Evolutionary conservation across 2,888 invertebrate species (phyloP).

Genomic region (Drosophila pseudotalamancana): DNA sequence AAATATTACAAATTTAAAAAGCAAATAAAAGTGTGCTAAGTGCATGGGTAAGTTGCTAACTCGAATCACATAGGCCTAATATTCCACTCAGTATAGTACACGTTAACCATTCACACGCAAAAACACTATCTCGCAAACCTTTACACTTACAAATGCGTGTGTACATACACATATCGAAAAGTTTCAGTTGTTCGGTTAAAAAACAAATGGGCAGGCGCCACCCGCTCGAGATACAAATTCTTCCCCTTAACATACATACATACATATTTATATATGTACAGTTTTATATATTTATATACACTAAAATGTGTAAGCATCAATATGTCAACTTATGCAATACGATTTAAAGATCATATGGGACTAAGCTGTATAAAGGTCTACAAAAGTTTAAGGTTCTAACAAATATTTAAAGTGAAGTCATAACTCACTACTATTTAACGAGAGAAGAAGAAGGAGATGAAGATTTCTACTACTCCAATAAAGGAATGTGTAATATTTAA

Average conservation of each 20-base stretch:
- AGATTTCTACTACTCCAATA: too few relatives aligned
- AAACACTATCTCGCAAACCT: constrained; percentile 10
- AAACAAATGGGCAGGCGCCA: constrained; percentile 57
- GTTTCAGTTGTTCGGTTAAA: constrained; percentile 47
- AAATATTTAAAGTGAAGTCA: too few relatives aligned
- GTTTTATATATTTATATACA: not conserved
- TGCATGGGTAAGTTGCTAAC: constrained; percentile 32
- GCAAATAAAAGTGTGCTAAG: constrained; percentile 4
- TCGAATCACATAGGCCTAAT: constrained; percentile 23
- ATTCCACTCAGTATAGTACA: constrained; percentile 6
- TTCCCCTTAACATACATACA: constrained; percentile 2
- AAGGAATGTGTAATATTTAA: too few relatives aligned
- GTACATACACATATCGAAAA: constrained; percentile 19
- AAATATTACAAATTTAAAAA: not conserved
- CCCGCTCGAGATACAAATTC: constrained; percentile 25
- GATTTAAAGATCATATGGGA: too few relatives aligned
- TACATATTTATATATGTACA: not conserved
- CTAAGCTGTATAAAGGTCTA: too few relatives aligned
- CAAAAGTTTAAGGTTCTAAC: too few relatives aligned
- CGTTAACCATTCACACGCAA: constrained; percentile 12
- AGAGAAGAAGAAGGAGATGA: too few relatives aligned
- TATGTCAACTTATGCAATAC: constrained; percentile 1
- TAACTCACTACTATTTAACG: too few relatives aligned
- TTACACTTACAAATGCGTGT: constrained; percentile 12
- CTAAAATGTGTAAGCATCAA: constrained; percentile 1